Evolutionary conservation across 2,888 invertebrate species (phyloP).

Genomic region (Tinea pellionella): DNA sequence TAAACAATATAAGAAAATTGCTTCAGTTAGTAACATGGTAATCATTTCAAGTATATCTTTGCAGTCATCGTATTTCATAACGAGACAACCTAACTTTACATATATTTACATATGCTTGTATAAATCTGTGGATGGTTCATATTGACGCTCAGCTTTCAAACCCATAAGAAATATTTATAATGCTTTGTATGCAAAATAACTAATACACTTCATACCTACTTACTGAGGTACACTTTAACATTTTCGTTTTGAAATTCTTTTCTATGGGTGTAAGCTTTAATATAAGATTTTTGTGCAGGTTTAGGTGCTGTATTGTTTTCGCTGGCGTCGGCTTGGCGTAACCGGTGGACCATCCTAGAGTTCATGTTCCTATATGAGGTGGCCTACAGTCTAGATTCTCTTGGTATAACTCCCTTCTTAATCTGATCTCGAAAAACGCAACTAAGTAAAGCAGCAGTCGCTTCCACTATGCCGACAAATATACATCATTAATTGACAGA

Average conservation of each 20-base stretch:
- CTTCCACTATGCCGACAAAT: too few species aligned
- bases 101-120: slow-evolving; percentile 54
- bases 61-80: slow-evolving; percentile 26
- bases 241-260: background rate
- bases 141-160: slow-evolving; percentile 56
- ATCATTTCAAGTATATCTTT: slow-evolving; percentile 5
- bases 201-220: slow-evolving; percentile 32
- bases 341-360: too few species aligned
- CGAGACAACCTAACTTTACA: slow-evolving; percentile 46
- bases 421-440: too few species aligned
- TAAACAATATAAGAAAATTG: background rate
- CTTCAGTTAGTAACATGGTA: slow-evolving; percentile 2
- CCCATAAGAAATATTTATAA: slow-evolving; percentile 63
- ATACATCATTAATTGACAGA: too few species aligned
- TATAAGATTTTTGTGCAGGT: too few species aligned
- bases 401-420: too few species aligned
- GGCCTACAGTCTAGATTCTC: too few species aligned
- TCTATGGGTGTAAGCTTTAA: background rate
- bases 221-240: background rate
- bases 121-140: slow-evolving; percentile 38
- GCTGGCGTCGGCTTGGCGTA: too few species aligned
- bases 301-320: too few species aligned
- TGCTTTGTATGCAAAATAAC: slow-evolving; percentile 66
- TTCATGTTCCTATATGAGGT: too few species aligned
- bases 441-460: too few species aligned